Evolutionary conservation across 30 jellyfish, hydroid and myxozoan species (phyloP), one percentile per base, ranked within the genome.

Genomic region (Catostylus mosaicus): DNA sequence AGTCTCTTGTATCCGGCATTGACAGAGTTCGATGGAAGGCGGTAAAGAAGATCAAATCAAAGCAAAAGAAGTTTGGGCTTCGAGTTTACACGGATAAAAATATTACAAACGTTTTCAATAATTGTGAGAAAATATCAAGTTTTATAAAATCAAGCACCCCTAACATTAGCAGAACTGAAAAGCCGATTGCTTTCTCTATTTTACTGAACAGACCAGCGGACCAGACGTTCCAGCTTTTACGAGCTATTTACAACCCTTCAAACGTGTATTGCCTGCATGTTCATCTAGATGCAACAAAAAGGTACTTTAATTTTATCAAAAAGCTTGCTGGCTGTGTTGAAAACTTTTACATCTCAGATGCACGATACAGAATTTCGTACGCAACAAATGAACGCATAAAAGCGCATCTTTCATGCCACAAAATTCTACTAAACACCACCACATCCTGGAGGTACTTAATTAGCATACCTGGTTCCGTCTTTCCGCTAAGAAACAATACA

Each of bases 201-300:
- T 45, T 95, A 33, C 87, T 94, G 77, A 96, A 82, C 72, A 78
- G 96, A 61, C 91, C 97, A 1, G 96, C 95, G 33, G 97, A 94
- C 63, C 99, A 94, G 62, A 88, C 96, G 23, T 71, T 94, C 33
- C 95, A 86, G 77, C 73, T 94, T 35, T 65, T 94, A 34, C 38
- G 88, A 60, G 94, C 96, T 35, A 84, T 94, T 11, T 94, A 94
- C 66, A 77, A 77, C 59, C 97, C 96, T 18, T 77, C 81, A 16
- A 94, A 88, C 59, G 68, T 89, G 16, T 88, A 88, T 68, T 94
- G 99, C 61, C 34, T 94, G 26, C 99, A 94, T 30, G 97, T 95
- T 1, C 89, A 94, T 64, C 69, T 56, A 3, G 73, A 67, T 31
- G 92, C 93, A 3, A 88, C 89, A 3, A 60, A 75, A 33, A 56